These are phyloP conservation scores for Ceraclea dissimilis DNA, from an alignment of 2,888 invertebrate genomes.

Conservation along the genomic window DNA sequence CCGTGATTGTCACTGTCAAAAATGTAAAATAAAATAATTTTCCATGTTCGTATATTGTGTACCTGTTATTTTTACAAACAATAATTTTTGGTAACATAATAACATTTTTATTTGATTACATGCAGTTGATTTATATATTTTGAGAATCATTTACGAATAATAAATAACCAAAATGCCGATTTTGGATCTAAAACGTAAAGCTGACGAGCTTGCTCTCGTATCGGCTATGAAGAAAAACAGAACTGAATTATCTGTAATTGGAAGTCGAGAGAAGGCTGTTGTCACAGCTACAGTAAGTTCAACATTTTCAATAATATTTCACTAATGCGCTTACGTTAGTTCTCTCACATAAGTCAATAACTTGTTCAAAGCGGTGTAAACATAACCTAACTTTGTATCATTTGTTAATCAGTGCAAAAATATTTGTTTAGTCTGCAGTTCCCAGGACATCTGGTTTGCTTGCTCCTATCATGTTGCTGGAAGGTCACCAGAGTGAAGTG, in stretches of 20 bases:
- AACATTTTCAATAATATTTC: constrained; percentile 21
- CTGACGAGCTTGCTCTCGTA: constrained; percentile 53
- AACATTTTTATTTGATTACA: too few relatives aligned
- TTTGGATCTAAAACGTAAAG: constrained; percentile 55
- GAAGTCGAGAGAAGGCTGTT: constrained; percentile 68
- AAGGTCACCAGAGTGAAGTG: constrained; percentile 96
- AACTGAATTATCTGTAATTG: constrained; percentile 62
- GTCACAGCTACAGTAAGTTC: constrained; percentile 59
- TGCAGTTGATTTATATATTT: too few relatives aligned
- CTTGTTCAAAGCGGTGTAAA: background rate
- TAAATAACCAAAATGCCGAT: constrained; percentile 26
- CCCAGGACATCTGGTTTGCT: constrained; percentile 80
- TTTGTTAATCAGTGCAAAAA: background rate
- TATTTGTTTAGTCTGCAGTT: constrained; percentile 37
- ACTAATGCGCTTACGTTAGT: too few relatives aligned
- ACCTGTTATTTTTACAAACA: too few relatives aligned
- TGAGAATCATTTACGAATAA: too few relatives aligned
- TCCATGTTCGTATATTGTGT: too few relatives aligned
- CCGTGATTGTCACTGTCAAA: too few relatives aligned
- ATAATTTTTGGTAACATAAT: too few relatives aligned
- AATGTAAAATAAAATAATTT: too few relatives aligned
- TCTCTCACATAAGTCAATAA: too few relatives aligned
- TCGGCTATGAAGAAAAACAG: constrained; percentile 55
- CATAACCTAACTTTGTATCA: background rate
- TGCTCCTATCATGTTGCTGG: constrained; percentile 91